phyloP scores from a whole-genome alignment of 1,140 invertebrate species.

The Oncopeltus fasciatus region DNA sequence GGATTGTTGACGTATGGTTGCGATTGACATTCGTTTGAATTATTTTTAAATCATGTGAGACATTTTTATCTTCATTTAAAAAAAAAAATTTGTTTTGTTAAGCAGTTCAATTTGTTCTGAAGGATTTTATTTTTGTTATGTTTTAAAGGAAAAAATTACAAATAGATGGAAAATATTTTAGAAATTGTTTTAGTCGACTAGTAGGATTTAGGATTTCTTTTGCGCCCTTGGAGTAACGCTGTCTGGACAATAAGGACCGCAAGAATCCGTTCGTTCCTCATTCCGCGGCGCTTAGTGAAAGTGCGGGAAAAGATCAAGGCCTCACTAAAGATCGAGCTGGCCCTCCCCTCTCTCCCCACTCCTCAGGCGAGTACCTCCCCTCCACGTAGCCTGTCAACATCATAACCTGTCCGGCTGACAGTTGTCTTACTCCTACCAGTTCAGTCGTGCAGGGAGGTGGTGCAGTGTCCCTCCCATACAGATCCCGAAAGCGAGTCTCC shows the following conservation, averaged over 20 bases:
- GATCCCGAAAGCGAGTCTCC: neutral
- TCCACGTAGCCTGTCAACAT: neutral
- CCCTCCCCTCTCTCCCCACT: neutral
- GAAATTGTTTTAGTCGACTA: no score
- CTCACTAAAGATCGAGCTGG: neutral
- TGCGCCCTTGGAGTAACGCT: neutral
- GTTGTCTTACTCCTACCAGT: neutral
- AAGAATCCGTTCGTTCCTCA: neutral
- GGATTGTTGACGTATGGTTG: no score
- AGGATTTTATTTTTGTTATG: no score
- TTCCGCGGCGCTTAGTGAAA: neutral
- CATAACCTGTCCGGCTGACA: neutral
- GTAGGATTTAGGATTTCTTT: neutral
- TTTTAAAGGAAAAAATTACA: no score
- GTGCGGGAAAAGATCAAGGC: constrained; percentile 2
- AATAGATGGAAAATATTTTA: no score
- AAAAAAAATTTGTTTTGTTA: no score
- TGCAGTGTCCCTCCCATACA: neutral
- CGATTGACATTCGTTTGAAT: no score
- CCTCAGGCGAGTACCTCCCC: neutral
- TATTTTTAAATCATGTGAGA: no score
- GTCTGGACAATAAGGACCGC: neutral
- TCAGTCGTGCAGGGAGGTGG: neutral
- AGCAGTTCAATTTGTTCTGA: no score
- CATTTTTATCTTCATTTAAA: no score